Evolutionary conservation across 2,797 vertebrate species (phyloP), one percentile per base, ranked within the genome.

Genomic region (Rousettus madagascariensis): DNA sequence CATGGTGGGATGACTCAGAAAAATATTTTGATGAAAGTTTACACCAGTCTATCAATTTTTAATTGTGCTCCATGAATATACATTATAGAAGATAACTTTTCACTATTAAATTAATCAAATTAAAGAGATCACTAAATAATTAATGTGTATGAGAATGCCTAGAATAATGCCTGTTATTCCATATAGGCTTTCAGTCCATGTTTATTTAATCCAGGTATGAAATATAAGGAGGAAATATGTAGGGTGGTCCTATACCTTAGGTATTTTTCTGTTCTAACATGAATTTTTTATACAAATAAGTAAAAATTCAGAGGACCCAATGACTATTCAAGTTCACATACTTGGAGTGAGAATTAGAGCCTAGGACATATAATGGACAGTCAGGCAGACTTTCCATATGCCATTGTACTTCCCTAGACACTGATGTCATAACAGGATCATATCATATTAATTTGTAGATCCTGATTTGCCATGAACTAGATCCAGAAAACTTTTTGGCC

Each of bases 401-500:
- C 8, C 20, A 7, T 20, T 43, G 22, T 69, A 16, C 49, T 68
- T 72, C 43, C n/a, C 6, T 68, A 61, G 80, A 72, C 9, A 53
- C 22, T 24, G 26, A 8, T 63, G 9, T 57, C 11, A 5, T 55
- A 72, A 66, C 10, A 75, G 22, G 17, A 82, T 75, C 65, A 57
- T 41, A 38, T 6, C 51, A 43, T 74, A 89, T 90, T 84, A 82
- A 90, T 84, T 68, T 75, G 66, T 66, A 95, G 15, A 84, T 71
- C 30, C 33, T 83, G 57, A 95, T 61, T 92, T 95, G 57, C 66
- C 75, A 66, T 86, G 82, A 90, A 89, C 69, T 57, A 83, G 36
- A 92, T 46, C 69, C 75, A 94, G 41, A 92, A 79, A 95, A 97
- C 24, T 57, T 96, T 82, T 84, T 92, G 91, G 85, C 86, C 93